phyloP scores from a whole-genome alignment of 2,797 vertebrate genomes.

The Syngnathus acus region DNA sequence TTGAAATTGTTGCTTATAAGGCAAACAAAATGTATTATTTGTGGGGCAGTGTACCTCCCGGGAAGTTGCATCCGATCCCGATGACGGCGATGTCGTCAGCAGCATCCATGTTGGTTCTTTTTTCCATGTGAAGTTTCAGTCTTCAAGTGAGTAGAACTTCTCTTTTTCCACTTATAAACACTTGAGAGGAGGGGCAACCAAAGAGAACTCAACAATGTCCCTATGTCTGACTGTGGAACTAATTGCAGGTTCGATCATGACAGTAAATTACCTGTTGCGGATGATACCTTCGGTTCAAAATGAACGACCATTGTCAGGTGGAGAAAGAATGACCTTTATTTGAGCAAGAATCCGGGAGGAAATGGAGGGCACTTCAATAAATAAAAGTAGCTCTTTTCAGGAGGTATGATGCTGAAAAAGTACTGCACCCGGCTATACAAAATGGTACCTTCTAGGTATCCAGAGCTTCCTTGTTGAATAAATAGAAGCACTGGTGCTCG shows the following conservation, averaged over 20 bases:
- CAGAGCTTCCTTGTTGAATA: conserved; percentile 29
- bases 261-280: neutral
- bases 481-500: neutral
- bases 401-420: neutral
- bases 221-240: neutral
- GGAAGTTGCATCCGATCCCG: conserved; percentile 82
- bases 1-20: neutral
- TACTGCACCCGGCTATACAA: neutral
- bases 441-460: conserved; percentile 21
- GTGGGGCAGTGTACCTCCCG: conserved; percentile 63
- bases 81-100: conserved; percentile 73
- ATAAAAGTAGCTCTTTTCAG: conserved; percentile 14
- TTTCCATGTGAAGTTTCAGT: neutral
- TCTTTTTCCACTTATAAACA: conserved; percentile 39
- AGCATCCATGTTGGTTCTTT: conserved; percentile 3
- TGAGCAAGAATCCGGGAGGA: conserved; percentile 16
- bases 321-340: conserved; percentile 57
- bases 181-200: conserved; percentile 1
- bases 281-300: neutral
- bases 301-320: neutral
- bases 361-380: conserved; percentile 64
- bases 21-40: too few relatives aligned
- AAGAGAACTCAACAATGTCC: neutral
- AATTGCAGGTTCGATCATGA: neutral
- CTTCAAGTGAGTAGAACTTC: conserved; percentile 1